Conservation (phyloP, 2,113 vertebrate species). For the Cheilinus undulatus region DNA sequence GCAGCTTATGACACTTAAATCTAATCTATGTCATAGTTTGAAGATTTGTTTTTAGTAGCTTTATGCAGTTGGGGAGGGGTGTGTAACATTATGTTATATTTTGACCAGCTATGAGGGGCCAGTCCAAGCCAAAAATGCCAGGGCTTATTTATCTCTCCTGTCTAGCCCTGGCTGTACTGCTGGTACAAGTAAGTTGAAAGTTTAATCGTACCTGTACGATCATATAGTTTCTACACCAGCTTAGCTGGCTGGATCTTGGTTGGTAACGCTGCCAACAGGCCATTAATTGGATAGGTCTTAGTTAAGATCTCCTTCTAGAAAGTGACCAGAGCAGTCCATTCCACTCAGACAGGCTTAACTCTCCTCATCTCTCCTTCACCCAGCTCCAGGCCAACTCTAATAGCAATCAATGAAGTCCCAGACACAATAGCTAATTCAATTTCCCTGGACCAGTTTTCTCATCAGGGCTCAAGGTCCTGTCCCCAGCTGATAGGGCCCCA, state of each 20-base stretch:
- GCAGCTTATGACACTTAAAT: no score
- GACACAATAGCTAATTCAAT: slow-evolving; percentile 83
- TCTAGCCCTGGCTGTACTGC: no score
- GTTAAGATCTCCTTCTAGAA: slow-evolving; percentile 35
- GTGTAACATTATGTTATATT: no score
- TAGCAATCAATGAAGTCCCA: slow-evolving; percentile 81
- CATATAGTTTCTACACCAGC: not conserved
- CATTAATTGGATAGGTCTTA: not conserved
- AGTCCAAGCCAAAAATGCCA: no score
- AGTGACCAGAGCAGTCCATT: slow-evolving; percentile 31
- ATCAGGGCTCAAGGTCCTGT: slow-evolving; percentile 79
- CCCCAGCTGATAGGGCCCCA: slow-evolving; percentile 76
- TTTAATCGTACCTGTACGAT: no score
- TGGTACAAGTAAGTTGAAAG: no score
- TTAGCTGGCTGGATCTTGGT: not conserved
- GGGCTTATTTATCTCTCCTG: no score
- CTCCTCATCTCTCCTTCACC: slow-evolving; percentile 44
- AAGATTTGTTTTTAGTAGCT: no score
- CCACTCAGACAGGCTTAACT: slow-evolving; percentile 70
- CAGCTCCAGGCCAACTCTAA: slow-evolving; percentile 73
- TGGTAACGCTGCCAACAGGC: not conserved
- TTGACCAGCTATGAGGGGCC: no score
- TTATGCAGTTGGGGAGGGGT: no score
- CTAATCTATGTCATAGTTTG: no score
- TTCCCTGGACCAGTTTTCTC: slow-evolving; percentile 78